A percentile compares a stretch with the other conserved stretches of the same genome.
These are phyloP conservation scores for Brachirus orientalis DNA, from an alignment of 2,113 vertebrate genomes.

Conservation along the genomic window DNA sequence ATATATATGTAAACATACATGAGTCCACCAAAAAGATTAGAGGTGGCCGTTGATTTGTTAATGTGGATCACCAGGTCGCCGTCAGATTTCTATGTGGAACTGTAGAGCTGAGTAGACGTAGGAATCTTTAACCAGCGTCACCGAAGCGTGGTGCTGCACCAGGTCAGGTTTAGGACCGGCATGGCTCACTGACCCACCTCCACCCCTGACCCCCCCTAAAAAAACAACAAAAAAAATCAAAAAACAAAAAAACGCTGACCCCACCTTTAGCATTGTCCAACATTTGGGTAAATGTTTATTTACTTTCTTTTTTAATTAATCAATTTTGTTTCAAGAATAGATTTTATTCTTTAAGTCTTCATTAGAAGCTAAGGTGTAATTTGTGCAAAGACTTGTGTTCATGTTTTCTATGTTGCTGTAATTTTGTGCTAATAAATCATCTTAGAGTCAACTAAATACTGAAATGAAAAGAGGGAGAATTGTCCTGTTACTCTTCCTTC, in stretches of 20 bases:
- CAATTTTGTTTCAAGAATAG: constrained; percentile 53
- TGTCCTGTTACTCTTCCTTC: constrained; percentile 87
- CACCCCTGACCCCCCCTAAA: constrained; percentile 50
- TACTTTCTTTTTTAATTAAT: constrained; percentile 33
- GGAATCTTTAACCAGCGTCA: constrained; percentile 73
- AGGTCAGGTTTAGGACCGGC: constrained; percentile 81
- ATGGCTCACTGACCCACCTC: constrained; percentile 65
- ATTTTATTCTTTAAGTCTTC: constrained; percentile 77
- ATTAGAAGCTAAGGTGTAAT: constrained; percentile 85
- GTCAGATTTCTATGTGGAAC: constrained; percentile 85
- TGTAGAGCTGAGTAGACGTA: constrained; percentile 86
- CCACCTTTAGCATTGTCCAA: constrained; percentile 60
- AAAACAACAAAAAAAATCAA: constrained; percentile 29
- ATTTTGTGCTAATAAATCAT: constrained; percentile 95
- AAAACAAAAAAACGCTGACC: constrained; percentile 52
- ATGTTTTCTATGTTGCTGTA: constrained; percentile 94
- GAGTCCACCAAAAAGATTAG: constrained; percentile 72
- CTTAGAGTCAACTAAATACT: constrained; percentile 88
- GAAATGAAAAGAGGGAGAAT: constrained; percentile 82
- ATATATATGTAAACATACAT: constrained; percentile 69
- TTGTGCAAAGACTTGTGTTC: constrained; percentile 91
- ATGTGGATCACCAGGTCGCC: constrained; percentile 83
- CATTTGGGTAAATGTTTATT: constrained; percentile 51
- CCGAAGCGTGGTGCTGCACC: constrained; percentile 15
- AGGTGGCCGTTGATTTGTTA: constrained; percentile 81